These are phyloP conservation scores for Pelodiscus sinensis DNA, from an alignment of 2,113 vertebrate genomes.

Conservation along the genomic window DNA sequence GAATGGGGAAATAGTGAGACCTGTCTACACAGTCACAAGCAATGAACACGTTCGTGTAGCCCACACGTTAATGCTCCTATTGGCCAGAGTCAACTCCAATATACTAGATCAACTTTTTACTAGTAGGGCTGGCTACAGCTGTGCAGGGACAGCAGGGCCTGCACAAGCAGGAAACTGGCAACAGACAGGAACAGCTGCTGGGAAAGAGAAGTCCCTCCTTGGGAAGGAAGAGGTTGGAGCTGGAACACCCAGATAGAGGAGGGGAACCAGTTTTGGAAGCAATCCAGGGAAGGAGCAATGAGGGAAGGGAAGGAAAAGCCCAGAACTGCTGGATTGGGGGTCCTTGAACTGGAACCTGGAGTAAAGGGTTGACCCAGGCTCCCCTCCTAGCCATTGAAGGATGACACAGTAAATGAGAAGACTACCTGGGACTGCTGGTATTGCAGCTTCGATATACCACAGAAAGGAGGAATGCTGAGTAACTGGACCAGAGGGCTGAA, in stretches of 20 bases:
- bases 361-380: background rate
- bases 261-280: too few relatives aligned
- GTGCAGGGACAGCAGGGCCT: too few relatives aligned
- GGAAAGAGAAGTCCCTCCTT: too few relatives aligned
- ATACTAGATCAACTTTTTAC: background rate
- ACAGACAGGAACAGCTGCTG: too few relatives aligned
- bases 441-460: background rate
- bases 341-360: background rate
- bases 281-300: too few relatives aligned
- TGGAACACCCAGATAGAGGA: too few relatives aligned
- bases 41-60: background rate
- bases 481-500: background rate
- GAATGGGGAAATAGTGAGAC: background rate
- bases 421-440: background rate
- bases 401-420: background rate
- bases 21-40: background rate
- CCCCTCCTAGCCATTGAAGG: background rate
- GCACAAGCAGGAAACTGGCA: too few relatives aligned
- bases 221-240: too few relatives aligned
- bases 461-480: background rate
- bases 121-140: background rate
- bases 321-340: background rate
- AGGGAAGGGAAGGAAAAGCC: too few relatives aligned
- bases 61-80: background rate
- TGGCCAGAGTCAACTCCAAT: background rate